phyloP scores from a whole-genome alignment of 2,888 invertebrate genomes.

The Chymomyza caudatula region DNA sequence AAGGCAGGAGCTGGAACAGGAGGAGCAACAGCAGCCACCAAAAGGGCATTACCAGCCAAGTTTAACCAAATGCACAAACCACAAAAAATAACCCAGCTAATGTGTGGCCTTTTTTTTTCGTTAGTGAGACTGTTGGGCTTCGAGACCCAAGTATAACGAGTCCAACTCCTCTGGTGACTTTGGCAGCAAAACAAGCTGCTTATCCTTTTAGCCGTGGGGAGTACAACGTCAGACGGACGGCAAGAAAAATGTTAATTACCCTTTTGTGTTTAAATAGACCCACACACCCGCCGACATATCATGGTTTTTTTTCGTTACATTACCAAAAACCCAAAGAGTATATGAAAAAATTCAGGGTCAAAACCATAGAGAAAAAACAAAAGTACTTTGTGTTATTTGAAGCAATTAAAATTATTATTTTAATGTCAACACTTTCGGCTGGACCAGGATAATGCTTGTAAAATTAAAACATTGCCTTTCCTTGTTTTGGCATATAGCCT shows the following conservation, averaged over 20 bases:
- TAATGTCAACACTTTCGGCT: constrained; percentile 75
- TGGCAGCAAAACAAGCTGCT: constrained; percentile 60
- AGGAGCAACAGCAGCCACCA: not conserved
- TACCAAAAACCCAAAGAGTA: not conserved
- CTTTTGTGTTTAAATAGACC: constrained; percentile 70
- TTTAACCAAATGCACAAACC: constrained; percentile 75
- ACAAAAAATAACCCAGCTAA: constrained; percentile 56
- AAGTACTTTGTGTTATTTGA: constrained; percentile 65
- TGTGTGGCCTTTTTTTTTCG: constrained; percentile 44
- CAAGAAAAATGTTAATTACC: constrained; percentile 73
- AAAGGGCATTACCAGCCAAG: constrained; percentile 57
- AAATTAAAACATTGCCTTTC: constrained; percentile 57
- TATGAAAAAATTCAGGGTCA: constrained; percentile 44
- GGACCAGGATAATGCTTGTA: constrained; percentile 65
- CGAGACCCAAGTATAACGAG: constrained; percentile 15
- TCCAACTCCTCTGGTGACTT: constrained; percentile 59
- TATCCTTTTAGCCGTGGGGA: constrained; percentile 46
- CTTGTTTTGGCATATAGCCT: not conserved
- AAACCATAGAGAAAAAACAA: constrained; percentile 26
- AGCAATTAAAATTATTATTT: constrained; percentile 77
- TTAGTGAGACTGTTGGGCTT: not conserved
- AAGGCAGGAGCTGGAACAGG: constrained; percentile 14
- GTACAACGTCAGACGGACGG: constrained; percentile 24
- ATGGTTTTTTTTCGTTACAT: not conserved
- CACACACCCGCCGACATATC: constrained; percentile 23